These are phyloP conservation scores for Leptinotarsa rubiginosa DNA, from an alignment of 2,888 invertebrate species.

Conservation along the genomic window DNA sequence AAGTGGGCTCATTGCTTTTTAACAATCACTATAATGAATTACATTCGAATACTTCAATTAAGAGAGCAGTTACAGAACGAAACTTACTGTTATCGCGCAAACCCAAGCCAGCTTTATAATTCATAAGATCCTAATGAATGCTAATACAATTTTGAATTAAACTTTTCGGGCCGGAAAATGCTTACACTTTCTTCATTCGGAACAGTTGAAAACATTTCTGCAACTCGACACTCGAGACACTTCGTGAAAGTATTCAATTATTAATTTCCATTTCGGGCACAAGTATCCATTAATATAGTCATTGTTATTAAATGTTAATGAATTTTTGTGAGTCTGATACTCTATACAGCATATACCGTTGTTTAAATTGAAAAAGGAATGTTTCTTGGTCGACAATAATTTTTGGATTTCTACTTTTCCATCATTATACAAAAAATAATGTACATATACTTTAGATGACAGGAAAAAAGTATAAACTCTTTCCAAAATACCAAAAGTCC, in stretches of 20 bases:
- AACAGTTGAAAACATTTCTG: constrained; percentile 6
- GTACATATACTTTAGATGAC: too few species aligned
- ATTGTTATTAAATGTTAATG: neutral
- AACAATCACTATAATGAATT: neutral
- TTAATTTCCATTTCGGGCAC: neutral
- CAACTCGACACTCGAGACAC: neutral
- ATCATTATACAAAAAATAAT: too few species aligned
- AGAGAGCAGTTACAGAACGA: neutral
- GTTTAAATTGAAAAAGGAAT: too few species aligned
- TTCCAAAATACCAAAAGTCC: too few species aligned
- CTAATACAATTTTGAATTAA: constrained; percentile 7
- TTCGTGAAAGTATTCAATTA: constrained; percentile 8
- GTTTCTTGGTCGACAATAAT: too few species aligned
- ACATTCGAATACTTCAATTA: constrained; percentile 1
- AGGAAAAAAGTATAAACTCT: too few species aligned
- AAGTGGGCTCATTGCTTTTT: constrained; percentile 1
- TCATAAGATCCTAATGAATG: constrained; percentile 9
- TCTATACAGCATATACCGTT: too few species aligned
- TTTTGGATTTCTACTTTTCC: too few species aligned
- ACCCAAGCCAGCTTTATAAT: constrained; percentile 9
- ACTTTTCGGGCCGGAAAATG: constrained; percentile 10
- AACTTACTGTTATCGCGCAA: constrained; percentile 17
- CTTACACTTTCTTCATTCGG: constrained; percentile 13
- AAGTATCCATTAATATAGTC: neutral
- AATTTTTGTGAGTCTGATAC: too few species aligned